A percentile compares a stretch with the other conserved stretches of the same genome.
Conservation (phyloP, 2,797 vertebrate genomes). For the Pagetopsis macropterus region DNA sequence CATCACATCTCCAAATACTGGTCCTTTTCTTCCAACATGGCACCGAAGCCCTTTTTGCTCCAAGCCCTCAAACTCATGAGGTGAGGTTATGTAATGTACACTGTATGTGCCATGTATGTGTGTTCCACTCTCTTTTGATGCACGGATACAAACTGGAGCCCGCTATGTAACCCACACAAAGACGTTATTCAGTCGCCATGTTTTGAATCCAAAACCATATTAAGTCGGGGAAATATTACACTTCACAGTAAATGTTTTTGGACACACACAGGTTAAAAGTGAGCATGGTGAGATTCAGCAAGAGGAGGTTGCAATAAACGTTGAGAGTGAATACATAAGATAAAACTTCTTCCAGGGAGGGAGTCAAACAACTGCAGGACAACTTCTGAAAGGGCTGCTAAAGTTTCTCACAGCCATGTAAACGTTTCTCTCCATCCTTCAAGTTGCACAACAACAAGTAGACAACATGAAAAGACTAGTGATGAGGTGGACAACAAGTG, state of each 20-base stretch:
- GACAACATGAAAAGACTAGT: slow-evolving; percentile 8
- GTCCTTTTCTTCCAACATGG: no score
- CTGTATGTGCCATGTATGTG: background rate
- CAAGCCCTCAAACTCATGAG: background rate
- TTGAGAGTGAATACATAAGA: background rate
- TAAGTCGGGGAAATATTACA: background rate
- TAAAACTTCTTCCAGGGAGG: background rate
- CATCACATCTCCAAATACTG: background rate
- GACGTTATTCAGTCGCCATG: background rate
- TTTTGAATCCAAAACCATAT: background rate
- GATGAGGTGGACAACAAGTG: background rate
- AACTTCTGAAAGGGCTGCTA: background rate
- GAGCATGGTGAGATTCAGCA: background rate
- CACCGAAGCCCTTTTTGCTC: no score
- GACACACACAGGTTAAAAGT: background rate
- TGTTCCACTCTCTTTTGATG: background rate
- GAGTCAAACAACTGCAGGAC: background rate
- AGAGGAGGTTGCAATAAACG: background rate
- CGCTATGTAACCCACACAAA: background rate
- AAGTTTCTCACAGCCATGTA: slow-evolving; percentile 6
- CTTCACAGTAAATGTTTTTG: background rate
- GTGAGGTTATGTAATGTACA: background rate
- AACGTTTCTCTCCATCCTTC: background rate
- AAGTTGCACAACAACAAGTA: background rate
- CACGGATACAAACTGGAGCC: background rate